phyloP scores from a whole-genome alignment of 2,888 invertebrate species.

The Vanessa cardui region DNA sequence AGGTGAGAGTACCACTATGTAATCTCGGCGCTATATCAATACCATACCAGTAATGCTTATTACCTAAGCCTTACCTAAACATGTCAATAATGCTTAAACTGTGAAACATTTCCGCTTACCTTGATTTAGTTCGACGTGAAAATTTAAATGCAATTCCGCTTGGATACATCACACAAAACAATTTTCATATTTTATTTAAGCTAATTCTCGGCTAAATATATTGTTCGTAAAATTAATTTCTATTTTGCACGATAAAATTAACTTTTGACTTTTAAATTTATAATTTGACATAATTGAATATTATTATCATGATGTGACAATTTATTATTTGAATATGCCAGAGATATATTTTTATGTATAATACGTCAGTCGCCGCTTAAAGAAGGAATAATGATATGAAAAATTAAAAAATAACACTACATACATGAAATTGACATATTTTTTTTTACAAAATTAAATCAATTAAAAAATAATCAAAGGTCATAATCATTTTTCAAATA shows the following conservation, averaged over 20 bases:
- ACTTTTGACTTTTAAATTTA: slow-evolving; percentile 70
- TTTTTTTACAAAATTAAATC: not conserved
- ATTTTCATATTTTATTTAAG: slow-evolving; percentile 30
- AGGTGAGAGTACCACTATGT: no score
- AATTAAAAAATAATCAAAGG: not conserved
- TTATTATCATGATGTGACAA: not conserved
- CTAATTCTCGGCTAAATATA: slow-evolving; percentile 38
- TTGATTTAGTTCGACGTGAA: slow-evolving; percentile 16
- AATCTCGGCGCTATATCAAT: no score
- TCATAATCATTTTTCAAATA: not conserved
- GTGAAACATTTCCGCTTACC: slow-evolving; percentile 18
- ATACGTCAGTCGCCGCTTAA: not conserved
- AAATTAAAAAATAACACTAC: not conserved
- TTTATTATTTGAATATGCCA: slow-evolving; percentile 2
- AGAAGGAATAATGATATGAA: not conserved
- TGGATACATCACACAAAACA: slow-evolving; percentile 16
- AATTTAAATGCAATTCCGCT: slow-evolving; percentile 6
- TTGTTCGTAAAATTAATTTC: slow-evolving; percentile 64
- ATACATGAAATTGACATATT: not conserved
- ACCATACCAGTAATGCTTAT: no score
- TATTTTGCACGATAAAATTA: slow-evolving; percentile 54
- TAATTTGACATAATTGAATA: slow-evolving; percentile 10
- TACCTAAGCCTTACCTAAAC: no score
- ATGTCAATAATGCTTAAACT: no score
- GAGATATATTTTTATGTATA: not conserved